These are phyloP conservation scores for Fragum fragum DNA, from an alignment of 2,888 invertebrate species.

Conservation along the genomic window DNA sequence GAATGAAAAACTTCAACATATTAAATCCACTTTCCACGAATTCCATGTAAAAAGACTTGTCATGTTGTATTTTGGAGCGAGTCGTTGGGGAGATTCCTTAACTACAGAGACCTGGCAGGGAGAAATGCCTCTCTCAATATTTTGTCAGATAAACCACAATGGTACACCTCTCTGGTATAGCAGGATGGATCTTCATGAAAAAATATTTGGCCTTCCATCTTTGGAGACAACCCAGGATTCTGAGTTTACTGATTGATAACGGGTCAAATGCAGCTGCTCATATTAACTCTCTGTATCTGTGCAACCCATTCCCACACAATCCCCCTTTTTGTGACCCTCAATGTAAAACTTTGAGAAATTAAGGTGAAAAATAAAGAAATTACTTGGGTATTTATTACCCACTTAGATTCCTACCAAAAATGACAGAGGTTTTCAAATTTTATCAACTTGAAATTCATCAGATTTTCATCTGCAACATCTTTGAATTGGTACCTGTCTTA, in stretches of 20 bases:
- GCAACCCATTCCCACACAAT: too few relatives aligned
- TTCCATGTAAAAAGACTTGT: conserved; percentile 72
- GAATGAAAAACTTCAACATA: conserved; percentile 65
- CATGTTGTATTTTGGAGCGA: conserved; percentile 72
- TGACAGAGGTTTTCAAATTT: too few relatives aligned
- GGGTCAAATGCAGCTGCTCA: too few relatives aligned
- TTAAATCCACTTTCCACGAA: conserved; percentile 72
- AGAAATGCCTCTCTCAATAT: conserved; percentile 60
- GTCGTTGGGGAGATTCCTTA: conserved; percentile 75
- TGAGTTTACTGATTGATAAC: not conserved
- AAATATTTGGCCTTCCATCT: conserved; percentile 66
- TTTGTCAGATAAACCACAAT: conserved; percentile 67
- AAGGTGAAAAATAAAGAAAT: too few relatives aligned
- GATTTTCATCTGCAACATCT: too few relatives aligned
- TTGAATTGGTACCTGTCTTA: too few relatives aligned
- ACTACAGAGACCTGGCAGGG: conserved; percentile 75
- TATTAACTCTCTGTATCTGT: too few relatives aligned
- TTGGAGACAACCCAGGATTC: conserved; percentile 31
- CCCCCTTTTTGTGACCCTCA: too few relatives aligned
- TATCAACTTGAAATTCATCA: too few relatives aligned
- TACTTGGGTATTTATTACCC: too few relatives aligned
- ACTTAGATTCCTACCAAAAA: too few relatives aligned
- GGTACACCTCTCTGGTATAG: conserved; percentile 70
- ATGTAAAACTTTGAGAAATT: too few relatives aligned
- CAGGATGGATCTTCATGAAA: conserved; percentile 69